These are phyloP conservation scores for Turdus rufiventris DNA, from an alignment of 2,113 vertebrate species.

Conservation along the genomic window DNA sequence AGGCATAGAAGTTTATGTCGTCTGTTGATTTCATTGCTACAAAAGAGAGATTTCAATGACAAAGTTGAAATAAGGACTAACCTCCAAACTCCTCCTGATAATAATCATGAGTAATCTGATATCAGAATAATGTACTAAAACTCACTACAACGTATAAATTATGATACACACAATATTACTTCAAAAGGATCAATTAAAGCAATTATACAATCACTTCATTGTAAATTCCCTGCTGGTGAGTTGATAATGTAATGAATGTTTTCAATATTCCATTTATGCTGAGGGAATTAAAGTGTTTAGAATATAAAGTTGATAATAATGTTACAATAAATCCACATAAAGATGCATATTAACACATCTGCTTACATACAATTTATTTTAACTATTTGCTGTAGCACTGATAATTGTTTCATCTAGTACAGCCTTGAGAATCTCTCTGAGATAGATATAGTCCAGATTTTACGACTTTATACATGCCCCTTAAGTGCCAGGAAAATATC, in stretches of 20 bases:
- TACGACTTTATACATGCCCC: not conserved
- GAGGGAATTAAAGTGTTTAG: not conserved
- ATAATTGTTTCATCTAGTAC: not conserved
- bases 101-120: not conserved
- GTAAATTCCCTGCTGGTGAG: not conserved
- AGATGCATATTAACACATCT: not conserved
- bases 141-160: not conserved
- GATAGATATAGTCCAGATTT: not conserved
- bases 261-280: not conserved
- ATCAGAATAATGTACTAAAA: not conserved
- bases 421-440: not conserved
- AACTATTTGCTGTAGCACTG: not conserved
- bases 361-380: not conserved
- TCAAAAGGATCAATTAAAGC: not conserved
- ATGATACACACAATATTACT: not conserved
- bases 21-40: not conserved
- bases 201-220: not conserved
- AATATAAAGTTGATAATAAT: not conserved
- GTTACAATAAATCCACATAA: not conserved
- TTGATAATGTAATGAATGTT: not conserved
- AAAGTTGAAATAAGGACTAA: not conserved
- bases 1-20: not conserved
- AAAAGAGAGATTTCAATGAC: not conserved
- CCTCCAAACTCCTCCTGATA: not conserved
- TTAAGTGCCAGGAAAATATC: not conserved